These are phyloP conservation scores for Podargus strigoides DNA, from an alignment of 2,797 vertebrate species.

Conservation along the genomic window DNA sequence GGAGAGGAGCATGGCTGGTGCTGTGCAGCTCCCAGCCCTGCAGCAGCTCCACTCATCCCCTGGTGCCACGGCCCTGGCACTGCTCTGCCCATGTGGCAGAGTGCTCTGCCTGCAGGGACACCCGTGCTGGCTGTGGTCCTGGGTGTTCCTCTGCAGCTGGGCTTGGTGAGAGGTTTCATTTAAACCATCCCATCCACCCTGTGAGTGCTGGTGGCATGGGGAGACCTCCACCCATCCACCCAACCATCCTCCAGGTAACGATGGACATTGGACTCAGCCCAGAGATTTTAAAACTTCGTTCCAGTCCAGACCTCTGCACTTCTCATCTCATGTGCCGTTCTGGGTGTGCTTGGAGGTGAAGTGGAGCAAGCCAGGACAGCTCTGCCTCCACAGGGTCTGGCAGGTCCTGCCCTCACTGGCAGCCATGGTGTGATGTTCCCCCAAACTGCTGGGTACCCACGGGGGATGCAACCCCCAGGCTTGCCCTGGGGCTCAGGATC, in stretches of 20 bases:
- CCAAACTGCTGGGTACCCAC: not conserved
- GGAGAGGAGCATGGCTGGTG: not conserved
- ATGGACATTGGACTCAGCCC: too few relatives aligned
- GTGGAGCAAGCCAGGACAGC: not conserved
- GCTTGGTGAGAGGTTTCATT: not conserved
- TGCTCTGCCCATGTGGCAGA: accelerated
- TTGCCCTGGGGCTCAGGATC: not conserved
- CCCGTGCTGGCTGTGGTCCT: accelerated
- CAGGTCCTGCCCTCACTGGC: not conserved
- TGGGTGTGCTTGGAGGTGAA: accelerated
- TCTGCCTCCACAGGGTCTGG: accelerated
- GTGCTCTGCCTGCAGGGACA: not conserved
- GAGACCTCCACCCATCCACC: not conserved
- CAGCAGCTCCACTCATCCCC: accelerated
- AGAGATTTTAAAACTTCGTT: not conserved
- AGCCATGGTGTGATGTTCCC: not conserved
- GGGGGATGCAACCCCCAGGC: not conserved
- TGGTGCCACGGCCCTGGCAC: accelerated
- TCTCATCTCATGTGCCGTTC: not conserved
- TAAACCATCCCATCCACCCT: not conserved
- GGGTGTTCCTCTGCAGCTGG: not conserved
- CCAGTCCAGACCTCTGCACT: accelerated
- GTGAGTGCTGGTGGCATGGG: accelerated
- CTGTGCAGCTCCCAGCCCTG: not conserved
- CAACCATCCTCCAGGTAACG: not conserved